A percentile compares a stretch with the other conserved stretches of the same genome.
Evolutionary conservation across 2,113 vertebrate species (phyloP).

Genomic region (Pleuronectes platessa): DNA sequence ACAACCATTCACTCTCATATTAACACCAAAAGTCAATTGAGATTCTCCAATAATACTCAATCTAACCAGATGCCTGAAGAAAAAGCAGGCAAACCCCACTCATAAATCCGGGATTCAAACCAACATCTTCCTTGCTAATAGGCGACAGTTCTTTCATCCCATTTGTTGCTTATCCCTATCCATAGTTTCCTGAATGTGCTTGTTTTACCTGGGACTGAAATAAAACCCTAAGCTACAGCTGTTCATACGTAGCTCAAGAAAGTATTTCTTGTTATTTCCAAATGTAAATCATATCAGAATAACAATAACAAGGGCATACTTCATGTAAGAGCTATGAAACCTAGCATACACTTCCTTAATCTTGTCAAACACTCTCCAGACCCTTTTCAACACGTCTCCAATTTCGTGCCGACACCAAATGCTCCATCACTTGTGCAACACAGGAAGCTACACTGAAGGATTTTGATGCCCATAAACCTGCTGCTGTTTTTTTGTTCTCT

Average conservation of each 20-base stretch:
- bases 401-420: neutral
- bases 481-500: neutral
- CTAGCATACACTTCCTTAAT: neutral
- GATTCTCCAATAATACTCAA: neutral
- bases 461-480: neutral
- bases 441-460: neutral
- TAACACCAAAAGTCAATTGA: neutral
- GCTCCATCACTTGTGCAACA: neutral
- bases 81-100: too few species aligned
- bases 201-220: neutral
- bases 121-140: too few species aligned
- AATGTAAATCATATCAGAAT: neutral
- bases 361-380: neutral
- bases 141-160: neutral
- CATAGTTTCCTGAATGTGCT: neutral
- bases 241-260: neutral
- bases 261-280: neutral
- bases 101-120: too few species aligned
- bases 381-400: neutral
- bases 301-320: neutral
- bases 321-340: neutral
- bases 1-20: neutral
- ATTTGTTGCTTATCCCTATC: neutral
- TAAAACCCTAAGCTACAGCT: neutral
- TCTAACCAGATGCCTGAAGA: too few species aligned